Percentiles rank a stretch among this genome's conserved stretches.
phyloP scores from a whole-genome alignment of 2,888 invertebrate genomes.

The Palloptera scutellata region DNA sequence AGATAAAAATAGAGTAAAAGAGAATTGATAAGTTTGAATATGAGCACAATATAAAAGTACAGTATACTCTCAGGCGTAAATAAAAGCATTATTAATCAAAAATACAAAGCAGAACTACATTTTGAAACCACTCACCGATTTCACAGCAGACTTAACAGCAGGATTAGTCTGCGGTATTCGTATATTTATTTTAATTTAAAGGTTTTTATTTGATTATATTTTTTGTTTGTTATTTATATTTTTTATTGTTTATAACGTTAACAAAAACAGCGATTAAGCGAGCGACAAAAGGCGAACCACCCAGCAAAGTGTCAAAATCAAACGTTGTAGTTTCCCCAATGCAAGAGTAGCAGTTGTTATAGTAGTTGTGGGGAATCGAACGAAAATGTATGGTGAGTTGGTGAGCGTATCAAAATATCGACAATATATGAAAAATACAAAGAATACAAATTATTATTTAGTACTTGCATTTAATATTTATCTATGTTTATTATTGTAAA shows the following conservation, averaged over 20 bases:
- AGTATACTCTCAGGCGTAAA: slow-evolving; percentile 18
- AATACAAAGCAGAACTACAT: not conserved
- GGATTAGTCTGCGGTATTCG: slow-evolving; percentile 82
- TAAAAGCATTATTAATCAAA: slow-evolving; percentile 1
- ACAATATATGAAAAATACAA: not conserved
- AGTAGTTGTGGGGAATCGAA: slow-evolving; percentile 4
- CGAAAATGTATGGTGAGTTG: slow-evolving; percentile 17
- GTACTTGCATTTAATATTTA: not conserved
- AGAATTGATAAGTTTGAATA: not conserved
- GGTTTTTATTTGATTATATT: slow-evolving; percentile 1
- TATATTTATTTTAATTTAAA: slow-evolving; percentile 16
- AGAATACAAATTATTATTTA: not conserved
- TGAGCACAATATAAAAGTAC: not conserved
- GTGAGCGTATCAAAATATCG: slow-evolving; percentile 22
- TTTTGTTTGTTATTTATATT: slow-evolving; percentile 2
- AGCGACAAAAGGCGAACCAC: slow-evolving; percentile 15
- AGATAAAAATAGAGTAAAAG: not conserved
- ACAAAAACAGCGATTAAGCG: slow-evolving; percentile 17
- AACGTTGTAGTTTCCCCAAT: not conserved
- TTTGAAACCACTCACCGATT: slow-evolving; percentile 79
- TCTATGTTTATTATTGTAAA: not conserved
- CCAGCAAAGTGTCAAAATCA: not conserved
- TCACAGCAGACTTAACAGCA: slow-evolving; percentile 91
- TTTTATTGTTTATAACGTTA: not conserved
- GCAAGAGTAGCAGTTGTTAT: not conserved